Base-by-base conservation (phyloP, 2,888 invertebrate species). In the Pheosia gnoma region DNA sequence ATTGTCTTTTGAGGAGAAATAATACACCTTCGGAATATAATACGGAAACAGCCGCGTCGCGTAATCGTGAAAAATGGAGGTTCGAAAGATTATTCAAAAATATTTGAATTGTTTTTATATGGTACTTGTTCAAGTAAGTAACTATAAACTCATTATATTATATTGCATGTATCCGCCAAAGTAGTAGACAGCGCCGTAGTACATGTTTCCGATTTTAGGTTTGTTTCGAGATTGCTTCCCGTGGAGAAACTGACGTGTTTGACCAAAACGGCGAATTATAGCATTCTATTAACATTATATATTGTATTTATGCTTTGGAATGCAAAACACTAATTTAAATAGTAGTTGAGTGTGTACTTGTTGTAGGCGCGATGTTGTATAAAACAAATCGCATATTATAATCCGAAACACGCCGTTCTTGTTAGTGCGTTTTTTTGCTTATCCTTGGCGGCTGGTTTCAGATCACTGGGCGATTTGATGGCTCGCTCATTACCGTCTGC, bases 1-100 rank as follows among this genome's bases (percentile, higher is more conserved):
- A 93, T 93, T 91, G 89, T 91, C 88, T 90, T 91, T 90, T 87
- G 86, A 89, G 86, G 83, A 88, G 88, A 86, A 89, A 89, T 91
- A 88, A 91, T 92, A 90, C 85, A 87, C 89, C 84, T 87, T 87
- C 75, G 86, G 80, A 89, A 87, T 84, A 86, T 87, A 87, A 87
- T 85, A 85, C 83, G 82, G 80, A 79, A 80, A 81, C 81, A 77
- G 81, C 79, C 82, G 78, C 72, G 68, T 68, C 74, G 78, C 68
- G 79, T 82, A 81, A 85, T 82, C 78, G 68, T 88, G 88, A 88
- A 82, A 84, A 83, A 88, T 87, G 79, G 74, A 69, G 74, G 74
- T 72, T 74, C 77, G 66, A 72, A 69, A 69, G 67, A 64, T 68
- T 72, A 68, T 52, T 2, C 37, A 36, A 36, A 52, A 52, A 36